Base-by-base conservation (phyloP, 2,113 vertebrate species). In the Triplophysa tibetana region DNA sequence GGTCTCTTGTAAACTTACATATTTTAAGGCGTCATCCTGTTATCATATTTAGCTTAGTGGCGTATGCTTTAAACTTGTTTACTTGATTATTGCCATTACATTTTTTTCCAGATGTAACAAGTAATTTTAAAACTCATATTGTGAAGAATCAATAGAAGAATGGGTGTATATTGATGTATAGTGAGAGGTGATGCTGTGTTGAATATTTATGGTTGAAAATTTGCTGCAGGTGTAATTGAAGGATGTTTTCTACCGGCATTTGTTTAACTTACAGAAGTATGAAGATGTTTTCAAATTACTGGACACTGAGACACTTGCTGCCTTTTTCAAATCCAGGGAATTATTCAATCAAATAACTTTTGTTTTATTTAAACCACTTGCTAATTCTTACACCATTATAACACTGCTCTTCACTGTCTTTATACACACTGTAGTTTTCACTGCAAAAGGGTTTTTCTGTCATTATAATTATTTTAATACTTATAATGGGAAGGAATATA, bases 1-100 rank as follows among this genome's bases (percentile, higher is more conserved):
- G 54, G 54, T 60, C 8, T 17, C 54, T 1, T 43, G 4, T 5
- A 54, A 3, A 19, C n/a, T 3, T 26, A 26, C 16, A 26, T 13
- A 69, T 33, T 70, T 45, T 10, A 61, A 74, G 11, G 33, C 21
- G 43, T 63, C 41, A 75, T 4, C 73, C 11, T 4, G 73, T 75
- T 75, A 23, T 75, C 41, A 63, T 43, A 12, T 63, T 63, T 63
- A 63, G 72, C 58, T 48, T 29, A 48, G 52, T 17, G 8, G 0
- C 43, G 7, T 43, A 74, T n/a, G 16, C 21, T 45, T 61, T 38
- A 21, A 8, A 26, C 23, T 48, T n/a, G n/a, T 63, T 10, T n/a
- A n/a, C 38, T 45, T 13, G 26, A 43, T 41, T 24, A 16, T 43
- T 74, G 33, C 2, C 19, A 72, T 72, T 58, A 38, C 33, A 9